Evolutionary conservation across 2,797 vertebrate genomes (phyloP), one percentile per base, ranked within the genome.

Genomic region (Bovichtus diacanthus): DNA sequence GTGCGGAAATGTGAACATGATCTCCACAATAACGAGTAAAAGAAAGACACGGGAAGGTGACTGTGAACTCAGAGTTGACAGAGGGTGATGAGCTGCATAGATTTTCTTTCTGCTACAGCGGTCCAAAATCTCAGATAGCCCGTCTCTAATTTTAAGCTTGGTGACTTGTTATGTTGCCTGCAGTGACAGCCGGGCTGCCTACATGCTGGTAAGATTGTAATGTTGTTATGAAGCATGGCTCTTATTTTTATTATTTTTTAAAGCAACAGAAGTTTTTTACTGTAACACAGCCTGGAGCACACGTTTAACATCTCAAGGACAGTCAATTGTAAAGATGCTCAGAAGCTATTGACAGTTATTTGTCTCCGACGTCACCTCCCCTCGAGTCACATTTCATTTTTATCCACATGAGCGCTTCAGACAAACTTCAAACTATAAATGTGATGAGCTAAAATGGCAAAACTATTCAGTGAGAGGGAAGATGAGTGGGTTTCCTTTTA

Each of bases 381-480:
- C 61, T 62, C 41, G 39, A 71, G 50, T 79, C 46, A 60, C 56
- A 53, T 64, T 72, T 56, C 10, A 58, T 72, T 82, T 43, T 77
- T n/a, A 86, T 25, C 19, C n/a, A 58, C 25, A 81, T 6, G 43
- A 47, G 9, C 67, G 54, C 54, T 6, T 50, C 43, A 49, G 67
- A 55, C n/a, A 78, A 83, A 79, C 53, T 68, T 71, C 49, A 54
- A 76, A 88, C 64, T 84, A 78, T 78, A 84, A 85, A 78, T 85
- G 77, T 70, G 73, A 76, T 70, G 46, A 62, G 71, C 80, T 84
- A 79, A 88, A 85, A 83, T 23, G 31, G 72, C 41, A 44, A 68
- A 86, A 59, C 44, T 47, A 50, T 83, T 76, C 50, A 62, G 77
- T 69, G 75, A 70, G 71, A 69, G 72, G 70, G 58, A 47, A 47